Evolutionary conservation across 2,888 invertebrate species (phyloP).

Genomic region (Andrena bicolor): DNA sequence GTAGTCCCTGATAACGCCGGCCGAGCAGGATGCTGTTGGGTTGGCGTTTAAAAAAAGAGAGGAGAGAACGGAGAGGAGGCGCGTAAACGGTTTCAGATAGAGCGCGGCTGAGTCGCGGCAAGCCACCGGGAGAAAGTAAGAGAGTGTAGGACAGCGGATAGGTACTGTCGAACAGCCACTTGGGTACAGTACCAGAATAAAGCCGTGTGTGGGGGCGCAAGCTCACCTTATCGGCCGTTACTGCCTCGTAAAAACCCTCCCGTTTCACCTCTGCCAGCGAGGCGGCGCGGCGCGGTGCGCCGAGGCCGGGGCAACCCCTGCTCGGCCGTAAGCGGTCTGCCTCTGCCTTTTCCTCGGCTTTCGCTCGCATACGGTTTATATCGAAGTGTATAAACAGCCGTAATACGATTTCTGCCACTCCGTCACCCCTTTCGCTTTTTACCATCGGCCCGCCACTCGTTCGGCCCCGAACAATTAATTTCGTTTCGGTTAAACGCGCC

Average conservation of each 20-base stretch:
- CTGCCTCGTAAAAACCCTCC: conserved; percentile 84
- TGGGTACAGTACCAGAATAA: conserved; percentile 84
- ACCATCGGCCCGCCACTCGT: conserved; percentile 42
- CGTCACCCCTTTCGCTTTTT: conserved; percentile 25
- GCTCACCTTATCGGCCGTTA: conserved; percentile 85
- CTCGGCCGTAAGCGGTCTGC: conserved; percentile 62
- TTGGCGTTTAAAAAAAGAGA: conserved; percentile 13
- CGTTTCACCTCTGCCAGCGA: conserved; percentile 78
- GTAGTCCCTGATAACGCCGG: conserved; percentile 32
- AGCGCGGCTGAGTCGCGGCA: conserved; percentile 67
- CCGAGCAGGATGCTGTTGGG: conserved; percentile 26
- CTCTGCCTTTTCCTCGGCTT: conserved; percentile 69
- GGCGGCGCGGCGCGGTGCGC: conserved; percentile 40
- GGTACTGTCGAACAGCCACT: conserved; percentile 83
- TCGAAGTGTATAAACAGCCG: conserved; percentile 66
- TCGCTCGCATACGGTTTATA: conserved; percentile 65
- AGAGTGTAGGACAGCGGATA: conserved; percentile 69
- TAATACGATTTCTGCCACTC: conserved; percentile 66
- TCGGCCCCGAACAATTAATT: conserved; percentile 75
- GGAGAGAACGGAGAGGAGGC: conserved; percentile 41
- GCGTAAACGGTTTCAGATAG: conserved; percentile 79
- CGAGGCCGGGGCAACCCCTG: conserved; percentile 60
- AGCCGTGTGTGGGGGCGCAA: conserved; percentile 80
- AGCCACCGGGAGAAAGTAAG: conserved; percentile 61
- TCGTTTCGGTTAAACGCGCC: conserved; percentile 61